Conservation (phyloP, 2,797 vertebrate genomes). For the Argyrosomus regius region DNA sequence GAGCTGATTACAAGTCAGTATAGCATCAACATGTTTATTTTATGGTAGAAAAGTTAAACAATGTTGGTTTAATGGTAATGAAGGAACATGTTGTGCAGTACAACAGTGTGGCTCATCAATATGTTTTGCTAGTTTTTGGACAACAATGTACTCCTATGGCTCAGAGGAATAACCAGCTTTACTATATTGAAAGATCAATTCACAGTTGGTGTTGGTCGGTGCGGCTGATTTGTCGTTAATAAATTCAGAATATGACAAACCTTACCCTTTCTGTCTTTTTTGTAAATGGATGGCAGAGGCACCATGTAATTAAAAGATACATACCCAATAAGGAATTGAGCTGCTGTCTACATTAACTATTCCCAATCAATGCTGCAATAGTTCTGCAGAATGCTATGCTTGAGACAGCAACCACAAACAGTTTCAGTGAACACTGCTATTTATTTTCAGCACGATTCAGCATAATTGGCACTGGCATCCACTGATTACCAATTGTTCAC, state of each 20-base stretch:
- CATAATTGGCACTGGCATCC: slow-evolving; percentile 49
- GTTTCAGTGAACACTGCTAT: slow-evolving; percentile 11
- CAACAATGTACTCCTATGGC: background rate
- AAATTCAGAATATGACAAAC: background rate
- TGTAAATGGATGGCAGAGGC: background rate
- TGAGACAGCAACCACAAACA: slow-evolving; percentile 7
- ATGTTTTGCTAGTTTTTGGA: slow-evolving; percentile 5
- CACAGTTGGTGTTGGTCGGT: background rate
- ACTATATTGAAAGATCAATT: background rate
- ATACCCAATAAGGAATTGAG: background rate
- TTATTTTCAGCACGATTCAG: slow-evolving; percentile 39
- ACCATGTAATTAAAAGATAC: background rate
- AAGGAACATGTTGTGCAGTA: background rate
- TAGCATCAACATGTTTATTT: no score
- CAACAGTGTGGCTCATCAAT: background rate
- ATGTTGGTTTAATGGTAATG: no score
- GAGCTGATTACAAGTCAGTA: no score
- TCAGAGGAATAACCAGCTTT: slow-evolving; percentile 1
- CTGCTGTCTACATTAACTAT: background rate
- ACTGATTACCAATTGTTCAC: slow-evolving; percentile 53
- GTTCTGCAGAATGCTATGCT: slow-evolving; percentile 1
- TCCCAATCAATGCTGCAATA: background rate
- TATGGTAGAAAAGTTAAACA: no score
- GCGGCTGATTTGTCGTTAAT: background rate
- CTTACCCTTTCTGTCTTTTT: background rate